Base-by-base conservation (phyloP, 2,888 invertebrate genomes). In the Hoplodrina blanda region DNA sequence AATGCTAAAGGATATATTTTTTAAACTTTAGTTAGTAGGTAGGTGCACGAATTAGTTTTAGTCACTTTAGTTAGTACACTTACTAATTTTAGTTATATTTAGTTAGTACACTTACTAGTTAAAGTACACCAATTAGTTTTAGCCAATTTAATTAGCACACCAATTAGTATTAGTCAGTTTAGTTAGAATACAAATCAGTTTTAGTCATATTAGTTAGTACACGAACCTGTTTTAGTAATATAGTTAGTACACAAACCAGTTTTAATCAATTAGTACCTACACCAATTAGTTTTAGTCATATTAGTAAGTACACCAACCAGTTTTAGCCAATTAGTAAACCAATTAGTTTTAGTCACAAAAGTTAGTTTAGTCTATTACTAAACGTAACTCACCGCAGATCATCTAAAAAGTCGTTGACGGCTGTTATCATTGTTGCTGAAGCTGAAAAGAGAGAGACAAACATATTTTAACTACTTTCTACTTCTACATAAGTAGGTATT, bases 391-490 rank as follows among this genome's bases (percentile, higher is more conserved):
- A 95, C 95, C 95, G 94, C 50, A 95, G 84, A 64, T 95, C 95
- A 65, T 95, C 95, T 82, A 95, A 81, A 83, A 95, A 94, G 67
- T 93, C 94, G 84, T 94, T 94, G 65, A 95, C 94, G 46, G 91
- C 92, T 53, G 88, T 84, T 87, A 94, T 93, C 94, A 95, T 93
- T 82, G 80, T 78, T 67, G 69, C 59, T 55, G 55, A 30, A 50
- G 50, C 80, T 79, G 80, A 2, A 79, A 79, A 82, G 25, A 86
- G 55, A 85, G 64, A 85, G 56, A 81, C 70, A 59, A n/a, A 73
- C 70, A 81, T 59, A 77, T 60, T 72, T 71, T 78, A 69, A 76
- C 73, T 76, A 76, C 76, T 55, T 65, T 65, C 76, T 69, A 77
- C 68, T 55, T 56, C 77, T 76, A 78, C 49, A 62, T 46, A n/a